Evolutionary conservation across 2,888 invertebrate genomes (phyloP).

Genomic region (Azorinus chamasolen): DNA sequence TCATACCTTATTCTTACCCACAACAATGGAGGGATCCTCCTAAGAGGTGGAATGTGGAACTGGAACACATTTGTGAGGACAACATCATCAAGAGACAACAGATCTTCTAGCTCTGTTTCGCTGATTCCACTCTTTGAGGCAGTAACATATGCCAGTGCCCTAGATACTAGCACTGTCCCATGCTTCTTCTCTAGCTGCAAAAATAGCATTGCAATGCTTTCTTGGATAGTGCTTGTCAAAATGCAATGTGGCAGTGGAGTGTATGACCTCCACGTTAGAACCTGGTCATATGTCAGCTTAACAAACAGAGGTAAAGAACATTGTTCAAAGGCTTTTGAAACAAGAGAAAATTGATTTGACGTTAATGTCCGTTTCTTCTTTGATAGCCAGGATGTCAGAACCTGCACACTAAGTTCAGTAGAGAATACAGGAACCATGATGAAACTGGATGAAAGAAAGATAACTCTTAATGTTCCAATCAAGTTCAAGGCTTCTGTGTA

Average conservation of each 20-base stretch:
- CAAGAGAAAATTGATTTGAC: conserved; percentile 69
- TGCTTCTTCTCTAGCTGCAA: conserved; percentile 78
- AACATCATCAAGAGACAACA: conserved; percentile 81
- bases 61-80: conserved; percentile 78
- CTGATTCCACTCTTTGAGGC: conserved; percentile 79
- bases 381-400: conserved; percentile 75
- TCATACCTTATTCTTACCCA: conserved; percentile 79
- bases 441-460: conserved; percentile 61
- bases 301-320: conserved; percentile 82
- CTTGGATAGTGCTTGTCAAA: conserved; percentile 74
- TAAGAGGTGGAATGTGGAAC: conserved; percentile 80
- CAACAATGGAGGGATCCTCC: conserved; percentile 81
- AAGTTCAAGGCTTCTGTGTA: conserved; percentile 76
- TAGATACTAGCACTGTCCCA: conserved; percentile 74
- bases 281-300: conserved; percentile 79
- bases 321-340: conserved; percentile 72
- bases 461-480: conserved; percentile 68
- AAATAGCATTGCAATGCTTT: conserved; percentile 79
- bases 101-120: conserved; percentile 81
- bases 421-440: conserved; percentile 73
- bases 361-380: conserved; percentile 71
- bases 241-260: conserved; percentile 59
- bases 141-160: conserved; percentile 79
- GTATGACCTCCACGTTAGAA: conserved; percentile 78
- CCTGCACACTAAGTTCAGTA: conserved; percentile 68